Evolutionary conservation across 2,888 invertebrate genomes (phyloP), one percentile per base, ranked within the genome.

Genomic region (Theretra japonica): DNA sequence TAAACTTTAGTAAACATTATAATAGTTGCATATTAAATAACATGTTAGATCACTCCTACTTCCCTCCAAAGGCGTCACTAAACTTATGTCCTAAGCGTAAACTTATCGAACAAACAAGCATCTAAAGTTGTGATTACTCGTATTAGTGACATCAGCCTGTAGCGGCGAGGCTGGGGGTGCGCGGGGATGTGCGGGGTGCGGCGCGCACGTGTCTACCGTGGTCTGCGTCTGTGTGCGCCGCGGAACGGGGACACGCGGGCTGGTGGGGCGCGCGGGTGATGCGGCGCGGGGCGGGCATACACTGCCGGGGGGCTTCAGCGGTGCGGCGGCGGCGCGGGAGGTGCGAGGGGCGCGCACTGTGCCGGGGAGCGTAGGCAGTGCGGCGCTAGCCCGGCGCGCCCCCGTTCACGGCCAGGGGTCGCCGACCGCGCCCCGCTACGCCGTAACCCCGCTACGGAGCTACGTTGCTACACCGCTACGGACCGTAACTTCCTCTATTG

Each of bases 351-450:
- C 74, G 69, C 69, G 75, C 74, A 69, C 74, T 53, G 70, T 65
- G 71, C 50, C 73, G 71, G 72, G 74, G 53, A 73, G 78, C 75
- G 73, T 82, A 76, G 75, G 76, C 77, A 82, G 80, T 82, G 88
- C 81, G 81, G 82, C 82, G 83, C 84, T 80, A 81, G 83, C 81
- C 83, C 83, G 89, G 83, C 87, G 88, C 90, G 86, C 92, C 93
- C 92, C 92, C 91, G 93, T 93, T 93, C 94, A 94, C 90, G 94
- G 94, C 94, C 94, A 94, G 94, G 93, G 94, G 93, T 94, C 94
- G 92, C 80, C 93, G 94, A 94, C 93, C 94, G 92, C 90, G 87
- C 92, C 93, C 90, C 86, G 90, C 93, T 89, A 89, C 90, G 90
- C 71, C 89, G 92, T 92, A 91, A 91, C 90, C 91, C 84, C 92